Evolutionary conservation across 2,113 vertebrate species (phyloP).

Genomic region (Grammomys dolichurus): DNA sequence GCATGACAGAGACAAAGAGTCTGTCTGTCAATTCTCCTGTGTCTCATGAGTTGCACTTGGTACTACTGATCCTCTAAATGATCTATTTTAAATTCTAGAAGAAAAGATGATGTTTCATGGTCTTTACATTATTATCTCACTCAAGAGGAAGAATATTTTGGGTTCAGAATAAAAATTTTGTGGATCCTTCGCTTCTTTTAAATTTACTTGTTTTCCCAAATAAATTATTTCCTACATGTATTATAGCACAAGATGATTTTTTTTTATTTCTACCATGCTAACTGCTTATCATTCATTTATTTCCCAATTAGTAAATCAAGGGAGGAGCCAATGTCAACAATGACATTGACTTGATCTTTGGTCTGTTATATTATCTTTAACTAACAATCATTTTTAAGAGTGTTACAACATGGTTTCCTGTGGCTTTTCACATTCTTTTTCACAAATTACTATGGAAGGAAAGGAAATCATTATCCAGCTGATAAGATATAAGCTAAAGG

Average conservation of each 20-base stretch:
- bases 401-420: neutral
- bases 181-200: neutral
- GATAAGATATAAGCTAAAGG: neutral
- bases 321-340: neutral
- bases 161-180: neutral
- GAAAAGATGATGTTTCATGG: neutral
- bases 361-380: neutral
- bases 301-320: neutral
- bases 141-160: neutral
- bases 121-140: neutral
- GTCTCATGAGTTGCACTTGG: neutral
- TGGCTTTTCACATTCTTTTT: neutral
- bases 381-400: neutral
- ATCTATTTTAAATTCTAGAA: neutral
- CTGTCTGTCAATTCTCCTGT: neutral
- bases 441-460: neutral
- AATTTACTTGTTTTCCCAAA: neutral
- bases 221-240: neutral
- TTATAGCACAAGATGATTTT: neutral
- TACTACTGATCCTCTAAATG: neutral
- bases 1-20: neutral
- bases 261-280: neutral
- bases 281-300: neutral
- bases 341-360: neutral
- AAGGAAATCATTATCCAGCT: neutral